Percentiles rank a stretch among this genome's conserved stretches.
phyloP scores from a whole-genome alignment of 2,797 vertebrate species.

The Mormyrus hasselquistii region DNA sequence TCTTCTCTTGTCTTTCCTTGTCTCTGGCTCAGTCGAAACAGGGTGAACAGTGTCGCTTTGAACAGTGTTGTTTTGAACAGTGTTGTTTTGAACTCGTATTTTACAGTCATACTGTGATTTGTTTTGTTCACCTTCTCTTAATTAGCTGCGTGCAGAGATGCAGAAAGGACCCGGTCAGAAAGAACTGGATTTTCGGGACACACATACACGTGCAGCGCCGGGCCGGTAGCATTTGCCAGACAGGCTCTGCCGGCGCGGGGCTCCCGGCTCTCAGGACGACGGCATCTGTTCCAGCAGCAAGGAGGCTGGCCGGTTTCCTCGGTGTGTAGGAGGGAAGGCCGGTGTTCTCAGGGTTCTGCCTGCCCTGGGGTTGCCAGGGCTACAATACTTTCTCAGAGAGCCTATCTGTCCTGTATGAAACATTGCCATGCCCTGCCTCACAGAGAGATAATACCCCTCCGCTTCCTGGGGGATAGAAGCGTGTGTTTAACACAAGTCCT shows the following conservation, averaged over 20 bases:
- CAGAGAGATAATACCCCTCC: background rate
- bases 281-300: background rate
- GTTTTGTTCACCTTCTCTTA: background rate
- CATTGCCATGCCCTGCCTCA: background rate
- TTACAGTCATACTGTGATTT: background rate
- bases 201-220: background rate
- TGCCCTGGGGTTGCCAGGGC: background rate
- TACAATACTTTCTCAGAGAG: background rate
- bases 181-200: background rate
- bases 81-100: background rate
- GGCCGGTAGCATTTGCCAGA: background rate
- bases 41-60: background rate
- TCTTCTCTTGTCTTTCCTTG: background rate
- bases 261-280: background rate
- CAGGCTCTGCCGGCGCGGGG: background rate
- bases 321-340: background rate
- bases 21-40: background rate
- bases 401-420: background rate
- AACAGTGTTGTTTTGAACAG: background rate
- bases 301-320: background rate
- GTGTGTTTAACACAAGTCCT: constrained; percentile 13
- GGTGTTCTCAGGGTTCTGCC: background rate
- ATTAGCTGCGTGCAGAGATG: background rate
- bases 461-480: background rate
- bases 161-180: background rate